phyloP scores from a whole-genome alignment of 2,888 invertebrate species.

The Macrosoma leucophasiata region DNA sequence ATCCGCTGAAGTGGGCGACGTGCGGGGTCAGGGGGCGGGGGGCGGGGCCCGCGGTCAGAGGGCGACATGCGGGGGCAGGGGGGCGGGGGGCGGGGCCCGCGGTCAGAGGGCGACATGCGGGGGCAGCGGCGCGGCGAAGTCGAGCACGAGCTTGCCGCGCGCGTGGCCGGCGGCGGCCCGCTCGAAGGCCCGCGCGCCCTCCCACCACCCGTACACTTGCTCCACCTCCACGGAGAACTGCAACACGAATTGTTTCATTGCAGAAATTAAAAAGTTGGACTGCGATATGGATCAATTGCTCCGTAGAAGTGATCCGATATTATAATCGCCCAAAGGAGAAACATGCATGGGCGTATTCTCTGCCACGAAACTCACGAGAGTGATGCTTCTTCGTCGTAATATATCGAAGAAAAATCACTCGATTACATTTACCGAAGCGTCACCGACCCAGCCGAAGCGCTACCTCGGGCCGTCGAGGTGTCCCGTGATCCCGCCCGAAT shows the following conservation, averaged over 20 bases:
- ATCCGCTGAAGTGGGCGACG: too few relatives aligned
- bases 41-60: background rate
- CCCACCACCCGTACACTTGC: conserved; percentile 80
- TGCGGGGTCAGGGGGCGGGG: background rate
- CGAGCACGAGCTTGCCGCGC: conserved; percentile 85
- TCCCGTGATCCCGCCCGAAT: too few relatives aligned
- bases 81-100: too few relatives aligned
- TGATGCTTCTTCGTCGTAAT: too few relatives aligned
- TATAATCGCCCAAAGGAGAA: too few relatives aligned
- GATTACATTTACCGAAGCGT: background rate
- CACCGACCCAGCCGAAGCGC: background rate
- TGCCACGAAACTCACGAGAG: too few relatives aligned
- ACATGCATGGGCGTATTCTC: too few relatives aligned
- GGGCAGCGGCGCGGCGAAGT: conserved; percentile 34
- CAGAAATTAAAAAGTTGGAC: too few relatives aligned
- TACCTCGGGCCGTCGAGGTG: background rate
- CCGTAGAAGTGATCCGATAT: too few relatives aligned
- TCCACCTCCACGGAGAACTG: conserved; percentile 73
- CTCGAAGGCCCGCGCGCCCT: conserved; percentile 67
- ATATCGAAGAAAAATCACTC: too few relatives aligned
- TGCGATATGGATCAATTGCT: too few relatives aligned
- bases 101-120: conserved; percentile 1
- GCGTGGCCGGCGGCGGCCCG: conserved; percentile 73
- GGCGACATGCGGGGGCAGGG: background rate
- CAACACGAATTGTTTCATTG: too few relatives aligned